phyloP scores from a whole-genome alignment of 2,888 invertebrate genomes.

The Clivina fossor region DNA sequence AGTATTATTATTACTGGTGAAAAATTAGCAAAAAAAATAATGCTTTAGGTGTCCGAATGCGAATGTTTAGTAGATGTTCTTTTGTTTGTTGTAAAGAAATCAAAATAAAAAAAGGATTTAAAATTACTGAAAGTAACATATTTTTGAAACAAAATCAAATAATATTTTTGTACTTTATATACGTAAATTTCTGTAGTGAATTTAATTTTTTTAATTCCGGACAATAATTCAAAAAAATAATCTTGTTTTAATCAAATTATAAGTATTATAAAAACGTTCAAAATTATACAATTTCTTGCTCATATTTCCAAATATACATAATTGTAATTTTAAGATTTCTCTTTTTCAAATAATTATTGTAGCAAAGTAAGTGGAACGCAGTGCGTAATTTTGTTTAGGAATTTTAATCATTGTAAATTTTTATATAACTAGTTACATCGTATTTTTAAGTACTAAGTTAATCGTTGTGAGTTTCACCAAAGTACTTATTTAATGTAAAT shows the following conservation, averaged over 20 bases:
- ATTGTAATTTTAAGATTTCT: not conserved
- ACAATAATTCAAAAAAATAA: constrained; percentile 30
- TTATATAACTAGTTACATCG: constrained; percentile 11
- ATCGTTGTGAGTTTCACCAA: constrained; percentile 12
- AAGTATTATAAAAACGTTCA: constrained; percentile 1
- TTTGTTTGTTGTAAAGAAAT: constrained; percentile 2
- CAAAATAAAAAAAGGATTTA: constrained; percentile 36
- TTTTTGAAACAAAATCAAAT: constrained; percentile 56
- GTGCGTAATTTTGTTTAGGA: constrained; percentile 15
- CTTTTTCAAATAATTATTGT: constrained; percentile 15
- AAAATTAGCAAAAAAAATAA: too few relatives aligned
- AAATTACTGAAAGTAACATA: constrained; percentile 37
- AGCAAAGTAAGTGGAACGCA: constrained; percentile 5
- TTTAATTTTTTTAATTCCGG: constrained; percentile 10
- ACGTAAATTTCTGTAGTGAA: constrained; percentile 26
- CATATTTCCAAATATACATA: constrained; percentile 13
- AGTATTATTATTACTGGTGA: constrained; percentile 26
- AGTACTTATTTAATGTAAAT: constrained; percentile 31
- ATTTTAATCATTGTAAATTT: constrained; percentile 16
- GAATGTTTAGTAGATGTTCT: constrained; percentile 19
- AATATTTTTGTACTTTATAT: constrained; percentile 59
- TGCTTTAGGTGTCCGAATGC: constrained; percentile 15
- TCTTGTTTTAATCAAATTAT: too few relatives aligned
- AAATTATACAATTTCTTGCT: constrained; percentile 2
- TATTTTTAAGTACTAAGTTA: constrained; percentile 10